Conservation (phyloP, 2,113 vertebrate species). For the Pelobates fuscus region DNA sequence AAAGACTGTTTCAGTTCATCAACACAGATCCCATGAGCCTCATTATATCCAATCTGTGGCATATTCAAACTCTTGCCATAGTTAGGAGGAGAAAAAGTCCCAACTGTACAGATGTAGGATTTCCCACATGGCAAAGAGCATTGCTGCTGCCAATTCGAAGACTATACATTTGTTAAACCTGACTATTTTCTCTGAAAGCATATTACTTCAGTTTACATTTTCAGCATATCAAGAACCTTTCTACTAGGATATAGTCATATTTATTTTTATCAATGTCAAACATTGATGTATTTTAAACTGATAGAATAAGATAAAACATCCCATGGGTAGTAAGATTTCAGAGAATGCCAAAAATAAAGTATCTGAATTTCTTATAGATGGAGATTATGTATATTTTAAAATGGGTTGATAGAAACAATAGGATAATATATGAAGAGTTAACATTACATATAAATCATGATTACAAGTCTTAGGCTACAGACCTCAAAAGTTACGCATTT, state of each 20-base stretch:
- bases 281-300: conserved; percentile 20
- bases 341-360: neutral
- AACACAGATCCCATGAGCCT: conserved; percentile 35
- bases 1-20: conserved; percentile 43
- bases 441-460: no score
- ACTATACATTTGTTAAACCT: conserved; percentile 24
- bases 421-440: no score
- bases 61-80: conserved; percentile 17
- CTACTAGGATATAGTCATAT: conserved; percentile 2
- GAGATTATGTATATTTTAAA: conserved; percentile 15
- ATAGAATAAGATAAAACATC: neutral
- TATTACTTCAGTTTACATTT: conserved; percentile 24
- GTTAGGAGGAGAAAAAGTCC: conserved; percentile 23
- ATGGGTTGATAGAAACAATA: no score
- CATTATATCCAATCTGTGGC: conserved; percentile 43
- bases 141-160: conserved; percentile 36
- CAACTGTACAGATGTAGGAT: conserved; percentile 19
- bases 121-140: conserved; percentile 30
- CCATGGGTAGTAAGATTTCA: neutral
- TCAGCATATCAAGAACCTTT: neutral
- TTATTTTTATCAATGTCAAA: conserved; percentile 32
- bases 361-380: neutral
- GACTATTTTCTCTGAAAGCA: conserved; percentile 10
- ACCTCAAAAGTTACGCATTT: no score
- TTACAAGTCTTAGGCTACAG: no score